Evolutionary conservation across 64 coral and sea anemone species (phyloP).

Genomic region (Catalaphyllia jardinei): DNA sequence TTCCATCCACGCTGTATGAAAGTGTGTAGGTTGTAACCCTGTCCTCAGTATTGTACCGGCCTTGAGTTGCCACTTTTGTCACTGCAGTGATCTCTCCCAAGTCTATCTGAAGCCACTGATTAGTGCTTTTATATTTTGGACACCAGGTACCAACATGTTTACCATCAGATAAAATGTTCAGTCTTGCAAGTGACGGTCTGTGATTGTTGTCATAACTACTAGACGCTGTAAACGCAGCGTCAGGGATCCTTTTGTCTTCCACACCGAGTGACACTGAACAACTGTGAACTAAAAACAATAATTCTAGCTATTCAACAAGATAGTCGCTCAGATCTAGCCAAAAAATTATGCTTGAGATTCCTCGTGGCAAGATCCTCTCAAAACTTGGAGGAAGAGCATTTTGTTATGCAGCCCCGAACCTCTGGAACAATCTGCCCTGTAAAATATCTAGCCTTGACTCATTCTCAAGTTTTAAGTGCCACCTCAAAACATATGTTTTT

Average conservation of each 20-base stretch:
- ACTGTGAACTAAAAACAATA: neutral
- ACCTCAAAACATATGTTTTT: no score
- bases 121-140: constrained; percentile 6
- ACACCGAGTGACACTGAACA: constrained; percentile 26
- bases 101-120: constrained; percentile 70
- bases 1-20: constrained; percentile 34
- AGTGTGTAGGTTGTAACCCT: constrained; percentile 37
- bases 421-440: no score
- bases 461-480: no score
- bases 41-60: neutral
- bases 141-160: constrained; percentile 22
- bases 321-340: no score
- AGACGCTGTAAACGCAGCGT: constrained; percentile 32
- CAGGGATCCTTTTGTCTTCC: constrained; percentile 21
- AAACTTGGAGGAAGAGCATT: no score
- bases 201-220: neutral
- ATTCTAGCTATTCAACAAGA: no score
- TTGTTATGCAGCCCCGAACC: no score
- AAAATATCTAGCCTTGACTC: no score
- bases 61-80: constrained; percentile 40
- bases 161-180: neutral
- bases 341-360: no score
- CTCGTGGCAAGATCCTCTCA: no score
- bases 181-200: constrained; percentile 16
- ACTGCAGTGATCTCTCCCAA: constrained; percentile 38